Percentiles rank a stretch among this genome's conserved stretches.
Conservation (phyloP, 2,113 vertebrate species). For the Strix uralensis region DNA sequence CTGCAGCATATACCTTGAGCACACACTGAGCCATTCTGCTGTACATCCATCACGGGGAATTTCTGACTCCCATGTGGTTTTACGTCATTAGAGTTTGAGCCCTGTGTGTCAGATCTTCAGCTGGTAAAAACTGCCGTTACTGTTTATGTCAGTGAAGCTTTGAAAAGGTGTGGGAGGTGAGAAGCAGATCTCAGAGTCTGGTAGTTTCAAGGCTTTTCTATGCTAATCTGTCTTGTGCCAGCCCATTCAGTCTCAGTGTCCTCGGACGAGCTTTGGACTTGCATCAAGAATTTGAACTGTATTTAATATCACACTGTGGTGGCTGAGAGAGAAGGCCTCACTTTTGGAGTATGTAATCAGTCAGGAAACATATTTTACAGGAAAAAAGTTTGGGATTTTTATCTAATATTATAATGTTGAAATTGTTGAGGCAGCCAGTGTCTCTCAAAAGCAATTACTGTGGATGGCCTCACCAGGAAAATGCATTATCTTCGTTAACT, state of each 20-base stretch:
- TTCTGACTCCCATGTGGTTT: neutral
- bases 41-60: neutral
- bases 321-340: neutral
- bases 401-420: neutral
- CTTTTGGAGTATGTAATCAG: neutral
- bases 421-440: neutral
- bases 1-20: neutral
- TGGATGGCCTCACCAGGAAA: neutral
- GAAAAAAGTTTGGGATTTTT: neutral
- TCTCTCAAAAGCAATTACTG: neutral
- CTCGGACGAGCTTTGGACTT: neutral
- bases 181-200: neutral
- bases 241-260: neutral
- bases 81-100: neutral
- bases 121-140: neutral
- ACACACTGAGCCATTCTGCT: neutral
- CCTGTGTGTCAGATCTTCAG: neutral
- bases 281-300: neutral
- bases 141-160: neutral
- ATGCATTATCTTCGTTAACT: neutral
- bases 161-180: neutral
- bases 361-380: neutral
- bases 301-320: neutral
- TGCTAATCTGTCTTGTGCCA: neutral
- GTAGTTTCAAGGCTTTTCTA: neutral